These are phyloP conservation scores for Salminus brasiliensis DNA, from an alignment of 2,113 vertebrate genomes.

Conservation along the genomic window DNA sequence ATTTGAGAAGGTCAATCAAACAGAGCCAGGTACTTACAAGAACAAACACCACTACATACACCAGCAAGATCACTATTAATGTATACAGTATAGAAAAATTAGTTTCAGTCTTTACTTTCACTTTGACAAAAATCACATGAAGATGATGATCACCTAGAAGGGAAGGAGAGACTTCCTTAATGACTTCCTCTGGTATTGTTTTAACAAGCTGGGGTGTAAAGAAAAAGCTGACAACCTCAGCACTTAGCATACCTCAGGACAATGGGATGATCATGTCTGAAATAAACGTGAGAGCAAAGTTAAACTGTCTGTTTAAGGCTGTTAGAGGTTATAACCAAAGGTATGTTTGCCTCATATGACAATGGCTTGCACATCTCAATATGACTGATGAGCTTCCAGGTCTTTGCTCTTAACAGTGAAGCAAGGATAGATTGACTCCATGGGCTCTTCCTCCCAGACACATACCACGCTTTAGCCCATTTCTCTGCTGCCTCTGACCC, in stretches of 20 bases:
- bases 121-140: not conserved
- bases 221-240: not conserved
- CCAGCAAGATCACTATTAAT: not conserved
- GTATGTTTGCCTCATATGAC: not conserved
- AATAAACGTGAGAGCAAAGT: slow-evolving; percentile 12
- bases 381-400: slow-evolving; percentile 19
- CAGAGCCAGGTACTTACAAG: not conserved
- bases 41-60: not conserved
- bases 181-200: slow-evolving; percentile 34
- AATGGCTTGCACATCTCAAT: not conserved
- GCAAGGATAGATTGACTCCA: slow-evolving; percentile 11
- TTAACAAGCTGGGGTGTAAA: not conserved
- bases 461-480: slow-evolving; percentile 25
- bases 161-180: not conserved
- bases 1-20: not conserved
- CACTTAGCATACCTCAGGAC: slow-evolving; percentile 21
- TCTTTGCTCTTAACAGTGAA: not conserved
- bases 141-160: not conserved
- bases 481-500: slow-evolving; percentile 23
- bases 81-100: too few relatives aligned
- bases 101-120: not conserved
- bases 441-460: slow-evolving; percentile 9
- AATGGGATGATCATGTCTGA: slow-evolving; percentile 3
- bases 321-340: slow-evolving; percentile 5
- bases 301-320: not conserved